phyloP scores from a whole-genome alignment of 2,888 invertebrate genomes.

The Artemia sp. region DNA sequence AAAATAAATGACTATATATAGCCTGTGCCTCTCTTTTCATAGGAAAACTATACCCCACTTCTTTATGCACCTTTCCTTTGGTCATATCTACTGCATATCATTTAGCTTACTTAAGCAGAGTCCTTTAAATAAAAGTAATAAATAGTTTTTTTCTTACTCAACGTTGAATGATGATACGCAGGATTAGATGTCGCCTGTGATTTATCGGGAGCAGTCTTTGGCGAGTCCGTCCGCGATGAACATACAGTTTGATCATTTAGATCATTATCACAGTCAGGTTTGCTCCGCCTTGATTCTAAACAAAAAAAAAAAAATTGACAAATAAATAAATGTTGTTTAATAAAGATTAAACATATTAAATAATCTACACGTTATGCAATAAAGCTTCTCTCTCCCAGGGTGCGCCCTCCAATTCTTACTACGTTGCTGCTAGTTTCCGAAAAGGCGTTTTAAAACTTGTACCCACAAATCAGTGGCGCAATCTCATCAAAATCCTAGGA shows the following conservation, averaged over 20 bases:
- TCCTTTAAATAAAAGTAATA: neutral
- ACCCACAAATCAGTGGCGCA: too few relatives aligned
- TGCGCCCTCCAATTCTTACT: too few relatives aligned
- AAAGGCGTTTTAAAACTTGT: too few relatives aligned
- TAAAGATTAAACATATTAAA: too few relatives aligned
- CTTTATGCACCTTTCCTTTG: neutral
- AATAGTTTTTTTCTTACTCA: neutral
- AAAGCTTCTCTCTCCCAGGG: too few relatives aligned
- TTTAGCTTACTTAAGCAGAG: neutral
- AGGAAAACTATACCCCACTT: neutral
- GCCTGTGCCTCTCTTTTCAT: too few relatives aligned
- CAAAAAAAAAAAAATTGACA: neutral
- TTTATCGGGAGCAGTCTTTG: conserved; percentile 2
- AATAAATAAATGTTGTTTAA: too few relatives aligned
- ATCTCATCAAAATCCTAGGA: too few relatives aligned
- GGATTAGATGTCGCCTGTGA: neutral
- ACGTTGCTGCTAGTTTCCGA: too few relatives aligned
- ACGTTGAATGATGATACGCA: neutral
- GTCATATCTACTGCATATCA: neutral
- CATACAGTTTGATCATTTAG: neutral
- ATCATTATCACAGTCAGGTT: conserved; percentile 9
- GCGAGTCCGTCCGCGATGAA: conserved; percentile 7
- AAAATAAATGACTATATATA: too few relatives aligned
- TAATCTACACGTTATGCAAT: too few relatives aligned
- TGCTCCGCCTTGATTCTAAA: conserved; percentile 13